These are phyloP conservation scores for Heliconius ethilla DNA, from an alignment of 2,888 invertebrate species.

Conservation along the genomic window DNA sequence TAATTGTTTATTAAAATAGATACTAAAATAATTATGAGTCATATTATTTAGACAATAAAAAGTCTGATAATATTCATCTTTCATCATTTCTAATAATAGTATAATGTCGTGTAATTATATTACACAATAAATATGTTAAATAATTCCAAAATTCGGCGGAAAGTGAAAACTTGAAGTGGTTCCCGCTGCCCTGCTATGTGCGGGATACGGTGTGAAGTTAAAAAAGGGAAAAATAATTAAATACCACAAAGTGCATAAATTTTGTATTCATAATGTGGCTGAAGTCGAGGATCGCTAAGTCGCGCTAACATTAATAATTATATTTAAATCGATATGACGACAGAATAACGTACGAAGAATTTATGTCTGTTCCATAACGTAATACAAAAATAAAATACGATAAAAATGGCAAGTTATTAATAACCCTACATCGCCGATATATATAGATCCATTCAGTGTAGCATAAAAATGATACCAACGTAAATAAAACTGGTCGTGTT, in stretches of 20 bases:
- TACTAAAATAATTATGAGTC: not conserved
- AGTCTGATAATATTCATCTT: not conserved
- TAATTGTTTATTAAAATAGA: not conserved
- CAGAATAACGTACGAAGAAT: conserved; percentile 12
- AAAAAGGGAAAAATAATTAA: not conserved
- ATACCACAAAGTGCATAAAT: not conserved
- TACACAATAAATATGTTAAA: not conserved
- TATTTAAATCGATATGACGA: conserved; percentile 12
- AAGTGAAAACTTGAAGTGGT: no score
- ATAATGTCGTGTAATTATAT: not conserved
- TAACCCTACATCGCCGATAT: conserved; percentile 60
- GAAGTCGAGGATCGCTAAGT: not conserved
- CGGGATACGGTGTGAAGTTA: no score
- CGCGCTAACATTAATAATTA: not conserved
- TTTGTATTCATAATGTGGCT: not conserved
- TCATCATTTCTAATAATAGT: not conserved
- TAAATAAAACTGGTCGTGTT: conserved; percentile 60
- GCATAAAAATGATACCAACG: conserved; percentile 68
- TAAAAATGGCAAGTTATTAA: conserved; percentile 58
- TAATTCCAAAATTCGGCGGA: no score
- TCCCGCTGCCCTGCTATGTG: no score
- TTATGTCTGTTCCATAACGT: conserved; percentile 47
- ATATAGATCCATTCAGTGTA: conserved; percentile 65
- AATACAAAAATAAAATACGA: conserved; percentile 48
- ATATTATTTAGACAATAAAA: not conserved